Evolutionary conservation across 2,888 invertebrate species (phyloP).

Genomic region (Pecten maximus): DNA sequence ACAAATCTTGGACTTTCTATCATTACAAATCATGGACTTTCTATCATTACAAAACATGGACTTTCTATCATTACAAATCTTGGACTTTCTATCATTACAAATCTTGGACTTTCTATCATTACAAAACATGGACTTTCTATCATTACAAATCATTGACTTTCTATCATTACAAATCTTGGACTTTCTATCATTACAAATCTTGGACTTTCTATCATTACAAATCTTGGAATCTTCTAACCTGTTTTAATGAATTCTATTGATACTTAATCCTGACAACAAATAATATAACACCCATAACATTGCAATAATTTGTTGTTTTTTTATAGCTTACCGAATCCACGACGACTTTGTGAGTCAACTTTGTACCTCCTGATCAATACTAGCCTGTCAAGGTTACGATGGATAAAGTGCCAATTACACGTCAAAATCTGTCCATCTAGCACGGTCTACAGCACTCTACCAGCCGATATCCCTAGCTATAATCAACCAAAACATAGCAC

Average conservation of each 20-base stretch:
- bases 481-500: not conserved
- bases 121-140: too few relatives aligned
- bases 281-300: not conserved
- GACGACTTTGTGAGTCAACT: constrained; percentile 4
- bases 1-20: too few relatives aligned
- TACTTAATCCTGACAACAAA: not conserved
- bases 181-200: not conserved
- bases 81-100: too few relatives aligned
- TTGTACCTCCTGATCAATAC: not conserved
- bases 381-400: not conserved
- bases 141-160: not conserved
- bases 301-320: not conserved
- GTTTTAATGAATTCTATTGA: constrained; percentile 1
- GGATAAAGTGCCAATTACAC: not conserved
- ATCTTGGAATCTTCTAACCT: not conserved
- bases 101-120: too few relatives aligned
- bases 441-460: not conserved
- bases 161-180: too few relatives aligned
- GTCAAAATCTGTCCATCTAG: not conserved
- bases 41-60: too few relatives aligned
- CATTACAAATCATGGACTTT: not conserved
- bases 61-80: not conserved
- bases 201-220: not conserved
- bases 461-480: not conserved
- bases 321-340: not conserved